phyloP scores from a whole-genome alignment of 2,888 invertebrate genomes.

The Agonopterix subpropinquella region DNA sequence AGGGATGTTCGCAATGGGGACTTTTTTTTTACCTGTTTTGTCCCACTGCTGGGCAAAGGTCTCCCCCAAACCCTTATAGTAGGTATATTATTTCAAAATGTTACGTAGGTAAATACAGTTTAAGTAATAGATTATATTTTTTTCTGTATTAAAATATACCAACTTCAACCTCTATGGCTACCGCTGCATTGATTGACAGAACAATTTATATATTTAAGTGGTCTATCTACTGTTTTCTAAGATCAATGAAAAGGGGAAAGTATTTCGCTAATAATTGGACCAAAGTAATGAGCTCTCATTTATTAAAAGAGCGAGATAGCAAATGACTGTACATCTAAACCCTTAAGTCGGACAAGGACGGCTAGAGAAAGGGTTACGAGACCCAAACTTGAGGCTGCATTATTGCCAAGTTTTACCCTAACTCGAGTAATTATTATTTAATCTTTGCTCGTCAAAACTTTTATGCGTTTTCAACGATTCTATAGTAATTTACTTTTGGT shows the following conservation, averaged over 20 bases:
- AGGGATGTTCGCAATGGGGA: no score
- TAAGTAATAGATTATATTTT: no score
- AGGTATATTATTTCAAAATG: no score
- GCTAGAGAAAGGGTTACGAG: slow-evolving; percentile 6
- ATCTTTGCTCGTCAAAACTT: slow-evolving; percentile 1
- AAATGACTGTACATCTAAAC: not conserved
- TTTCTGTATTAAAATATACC: no score
- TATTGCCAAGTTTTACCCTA: slow-evolving; percentile 3
- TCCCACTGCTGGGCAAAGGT: no score
- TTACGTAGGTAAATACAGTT: no score
- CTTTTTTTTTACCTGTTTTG: no score
- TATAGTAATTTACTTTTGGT: not conserved
- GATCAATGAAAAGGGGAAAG: slow-evolving; percentile 2
- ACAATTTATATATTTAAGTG: no score
- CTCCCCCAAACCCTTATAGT: no score
- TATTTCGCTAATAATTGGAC: slow-evolving; percentile 11
- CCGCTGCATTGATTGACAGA: no score
- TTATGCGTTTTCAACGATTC: not conserved
- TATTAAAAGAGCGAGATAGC: slow-evolving; percentile 3
- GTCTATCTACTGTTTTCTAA: no score
- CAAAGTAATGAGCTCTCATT: slow-evolving; percentile 12
- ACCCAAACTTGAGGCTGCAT: slow-evolving; percentile 10
- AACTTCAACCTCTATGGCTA: no score
- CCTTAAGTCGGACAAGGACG: not conserved
- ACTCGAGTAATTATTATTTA: slow-evolving; percentile 5